Evolutionary conservation across 2,113 vertebrate genomes (phyloP), one percentile per base, ranked within the genome.

Genomic region (Phalacrocorax pelagicus): DNA sequence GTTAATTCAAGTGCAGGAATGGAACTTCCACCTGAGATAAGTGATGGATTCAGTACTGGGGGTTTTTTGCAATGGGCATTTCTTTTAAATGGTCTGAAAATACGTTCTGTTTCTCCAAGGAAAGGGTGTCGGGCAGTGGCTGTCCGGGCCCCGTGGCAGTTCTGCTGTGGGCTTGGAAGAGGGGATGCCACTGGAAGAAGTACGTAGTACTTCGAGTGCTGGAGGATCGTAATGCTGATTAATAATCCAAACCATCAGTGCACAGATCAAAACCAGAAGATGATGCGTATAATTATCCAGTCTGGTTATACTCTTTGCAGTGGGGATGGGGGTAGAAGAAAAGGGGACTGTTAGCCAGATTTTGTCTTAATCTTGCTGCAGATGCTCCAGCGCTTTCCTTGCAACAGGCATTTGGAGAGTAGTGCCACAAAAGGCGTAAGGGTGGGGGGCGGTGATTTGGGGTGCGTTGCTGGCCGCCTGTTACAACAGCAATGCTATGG

Each of bases 1-100:
- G 3, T 96, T 97, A 94, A 92, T 91, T 97, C 86, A 92, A 88
- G 90, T 78, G 80, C 86, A 54, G 79, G 74, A 71, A 73, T 85
- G 82, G 93, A 95, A 84, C 81, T 84, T 92, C 61, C 46, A 85
- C 72, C 16, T 10, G 69, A 94, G 86, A 88, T 75, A 88, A 90
- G 46, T 18, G n/a, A 19, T 27, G 61, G 24, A 59, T 91, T 93
- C 59, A 51, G 8, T 57, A 49, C 24, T 54, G 34, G 15, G 4
- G 2, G 16, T 46, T 91, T 91, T 79, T 94, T 78, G 65, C 63
- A 63, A 6, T 11, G 70, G 30, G 24, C 27, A 38, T 80, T 80
- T 94, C 23, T 95, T 92, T 81, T 52, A 80, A 73, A 40, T 47
- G 14, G 61, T 63, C n/a, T 42, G 42, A 83, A 79, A 88, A 51